Percentiles rank a stretch among this genome's conserved stretches.
Conservation (phyloP, 2,113 vertebrate species). For the Butorides virescens region DNA sequence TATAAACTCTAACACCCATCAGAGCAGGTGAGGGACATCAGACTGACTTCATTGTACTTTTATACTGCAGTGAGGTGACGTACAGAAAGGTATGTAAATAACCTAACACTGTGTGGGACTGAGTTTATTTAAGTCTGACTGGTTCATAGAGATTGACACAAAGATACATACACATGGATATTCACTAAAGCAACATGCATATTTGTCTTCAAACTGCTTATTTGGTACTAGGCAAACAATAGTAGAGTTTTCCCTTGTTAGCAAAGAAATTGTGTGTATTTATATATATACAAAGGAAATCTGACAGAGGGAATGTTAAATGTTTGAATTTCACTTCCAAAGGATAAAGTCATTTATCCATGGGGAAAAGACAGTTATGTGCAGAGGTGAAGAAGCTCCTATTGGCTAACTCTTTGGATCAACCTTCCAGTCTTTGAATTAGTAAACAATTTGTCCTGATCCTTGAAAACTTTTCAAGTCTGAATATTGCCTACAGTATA, state of each 20-base stretch:
- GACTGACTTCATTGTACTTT: background rate
- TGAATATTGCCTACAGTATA: slow-evolving; percentile 9
- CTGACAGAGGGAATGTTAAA: background rate
- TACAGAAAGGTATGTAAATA: background rate
- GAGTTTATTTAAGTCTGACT: slow-evolving; percentile 10
- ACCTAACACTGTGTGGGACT: background rate
- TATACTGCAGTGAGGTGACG: background rate
- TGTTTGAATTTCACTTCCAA: background rate
- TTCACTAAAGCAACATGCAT: background rate
- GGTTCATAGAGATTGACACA: background rate
- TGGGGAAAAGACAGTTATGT: background rate
- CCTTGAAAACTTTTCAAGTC: slow-evolving; percentile 22
- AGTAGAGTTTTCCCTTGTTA: background rate
- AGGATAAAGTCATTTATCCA: background rate
- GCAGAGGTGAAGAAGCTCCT: background rate
- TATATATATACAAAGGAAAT: background rate
- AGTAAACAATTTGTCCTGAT: background rate
- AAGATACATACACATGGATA: background rate
- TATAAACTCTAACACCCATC: background rate
- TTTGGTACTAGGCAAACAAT: background rate
- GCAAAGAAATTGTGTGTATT: background rate
- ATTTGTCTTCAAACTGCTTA: background rate
- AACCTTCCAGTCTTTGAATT: background rate
- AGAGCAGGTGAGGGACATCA: background rate
- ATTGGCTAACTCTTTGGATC: background rate